Conservation (phyloP, 2,113 vertebrate species). For the Martes martes region DNA sequence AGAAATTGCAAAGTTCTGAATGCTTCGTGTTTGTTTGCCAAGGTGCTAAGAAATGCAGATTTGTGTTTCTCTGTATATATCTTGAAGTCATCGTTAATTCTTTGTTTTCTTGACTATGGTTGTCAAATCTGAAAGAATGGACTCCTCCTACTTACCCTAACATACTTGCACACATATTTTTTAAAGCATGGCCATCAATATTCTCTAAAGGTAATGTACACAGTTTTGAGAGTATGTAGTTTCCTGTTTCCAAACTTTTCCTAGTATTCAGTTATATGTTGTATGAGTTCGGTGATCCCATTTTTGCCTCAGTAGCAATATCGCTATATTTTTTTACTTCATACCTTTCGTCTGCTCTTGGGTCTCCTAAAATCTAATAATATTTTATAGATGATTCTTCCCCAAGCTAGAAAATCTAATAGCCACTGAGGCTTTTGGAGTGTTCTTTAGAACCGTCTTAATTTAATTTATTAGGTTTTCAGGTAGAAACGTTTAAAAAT, state of each 20-base stretch:
- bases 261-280: background rate
- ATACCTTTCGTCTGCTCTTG: background rate
- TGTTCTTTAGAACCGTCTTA: background rate
- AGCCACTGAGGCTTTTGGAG: background rate
- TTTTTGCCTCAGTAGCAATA: background rate
- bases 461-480: constrained; percentile 8
- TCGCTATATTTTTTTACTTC: background rate
- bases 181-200: background rate
- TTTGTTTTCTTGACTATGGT: background rate
- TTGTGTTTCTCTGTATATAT: background rate
- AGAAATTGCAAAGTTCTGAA: background rate
- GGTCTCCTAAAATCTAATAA: background rate
- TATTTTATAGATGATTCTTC: background rate
- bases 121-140: background rate
- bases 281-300: background rate
- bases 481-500: background rate
- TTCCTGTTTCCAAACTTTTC: background rate
- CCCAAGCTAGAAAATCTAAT: background rate
- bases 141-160: background rate
- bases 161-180: background rate
- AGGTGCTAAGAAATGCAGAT: background rate
- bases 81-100: background rate
- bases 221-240: background rate
- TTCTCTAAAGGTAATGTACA: background rate
- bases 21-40: background rate